phyloP scores from a whole-genome alignment of 2,113 vertebrate genomes.

The Mus musculus region GRCm39 chr16:43336501-43337000 shows the following conservation, averaged over 20 bases:
- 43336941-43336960: slow-evolving; percentile 53
- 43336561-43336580: slow-evolving; percentile 25
- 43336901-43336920: slow-evolving; percentile 67
- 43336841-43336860: slow-evolving; percentile 72
- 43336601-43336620: neutral
- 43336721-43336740: slow-evolving; percentile 69
- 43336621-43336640: slow-evolving; percentile 42
- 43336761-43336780: slow-evolving; percentile 68
- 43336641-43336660: slow-evolving; percentile 58
- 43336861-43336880: slow-evolving; percentile 73
- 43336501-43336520: neutral
- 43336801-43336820: slow-evolving; percentile 77
- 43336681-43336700: slow-evolving; percentile 25
- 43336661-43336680: slow-evolving; percentile 53
- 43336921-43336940: slow-evolving; percentile 74
- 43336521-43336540: neutral
- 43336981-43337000: slow-evolving; percentile 74
- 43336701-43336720: slow-evolving; percentile 51
- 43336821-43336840: slow-evolving; percentile 79
- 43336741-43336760: slow-evolving; percentile 79
- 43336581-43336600: slow-evolving; percentile 26
- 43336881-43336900: slow-evolving; percentile 61
- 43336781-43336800: slow-evolving; percentile 70
- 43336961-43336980: slow-evolving; percentile 68
- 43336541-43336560: slow-evolving; percentile 31